Evolutionary conservation across 1,140 invertebrate species (phyloP).

Genomic region (Drosophila parabipectinata): DNA sequence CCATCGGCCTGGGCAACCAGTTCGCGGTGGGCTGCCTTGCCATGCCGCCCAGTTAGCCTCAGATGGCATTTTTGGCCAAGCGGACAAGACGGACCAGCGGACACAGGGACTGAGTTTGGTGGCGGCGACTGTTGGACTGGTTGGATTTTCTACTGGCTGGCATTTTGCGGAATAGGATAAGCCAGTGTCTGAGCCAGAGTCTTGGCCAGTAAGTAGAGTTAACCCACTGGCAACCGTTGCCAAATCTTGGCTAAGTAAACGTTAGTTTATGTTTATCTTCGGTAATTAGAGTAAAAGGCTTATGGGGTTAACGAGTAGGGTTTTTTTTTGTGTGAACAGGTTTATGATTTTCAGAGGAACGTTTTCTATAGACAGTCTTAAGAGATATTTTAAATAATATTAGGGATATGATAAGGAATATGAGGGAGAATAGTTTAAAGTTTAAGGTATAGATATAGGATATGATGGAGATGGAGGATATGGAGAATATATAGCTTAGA

Average conservation of each 20-base stretch:
- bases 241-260: constrained; percentile 39
- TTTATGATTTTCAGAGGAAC: too few species aligned
- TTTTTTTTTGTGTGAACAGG: too few species aligned
- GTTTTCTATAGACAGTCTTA: too few species aligned
- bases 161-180: constrained; percentile 68
- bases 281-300: constrained; percentile 21
- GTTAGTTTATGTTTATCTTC: constrained; percentile 3
- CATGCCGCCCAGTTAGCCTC: constrained; percentile 52
- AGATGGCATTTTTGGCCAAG: constrained; percentile 66
- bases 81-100: constrained; percentile 20
- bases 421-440: too few species aligned
- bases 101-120: constrained; percentile 4
- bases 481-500: too few species aligned
- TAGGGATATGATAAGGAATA: too few species aligned
- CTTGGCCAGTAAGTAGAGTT: constrained; percentile 17
- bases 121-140: constrained; percentile 58
- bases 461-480: too few species aligned
- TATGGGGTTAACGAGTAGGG: neutral
- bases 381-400: too few species aligned
- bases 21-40: constrained; percentile 8
- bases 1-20: constrained; percentile 31
- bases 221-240: constrained; percentile 40
- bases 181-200: neutral
- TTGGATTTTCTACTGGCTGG: constrained; percentile 56
- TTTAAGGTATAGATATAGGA: too few species aligned